A percentile compares a stretch with the other conserved stretches of the same genome.
Evolutionary conservation across 2,888 invertebrate species (phyloP).

Genomic region (Ichneumon xanthorius): DNA sequence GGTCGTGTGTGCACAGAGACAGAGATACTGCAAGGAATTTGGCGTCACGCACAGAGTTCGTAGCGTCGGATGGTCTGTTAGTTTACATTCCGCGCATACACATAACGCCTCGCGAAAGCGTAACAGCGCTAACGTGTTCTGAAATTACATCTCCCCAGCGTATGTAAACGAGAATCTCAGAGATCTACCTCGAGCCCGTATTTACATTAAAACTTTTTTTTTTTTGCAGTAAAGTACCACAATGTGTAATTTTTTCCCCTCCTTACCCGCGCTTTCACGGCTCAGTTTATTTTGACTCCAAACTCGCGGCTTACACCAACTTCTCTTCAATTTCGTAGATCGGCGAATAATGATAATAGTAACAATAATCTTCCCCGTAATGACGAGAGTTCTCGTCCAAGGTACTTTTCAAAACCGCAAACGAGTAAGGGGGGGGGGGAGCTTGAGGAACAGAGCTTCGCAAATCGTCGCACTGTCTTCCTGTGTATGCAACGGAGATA

Average conservation of each 20-base stretch:
- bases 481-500: conserved; percentile 12
- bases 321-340: not conserved
- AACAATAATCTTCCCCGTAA: not conserved
- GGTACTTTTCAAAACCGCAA: not conserved
- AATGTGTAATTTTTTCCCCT: not conserved
- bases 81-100: conserved; percentile 38
- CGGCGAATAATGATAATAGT: not conserved
- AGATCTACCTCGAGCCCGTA: not conserved
- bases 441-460: not conserved
- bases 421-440: not conserved
- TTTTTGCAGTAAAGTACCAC: not conserved
- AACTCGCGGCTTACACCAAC: not conserved
- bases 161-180: not conserved
- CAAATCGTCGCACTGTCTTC: conserved; percentile 8
- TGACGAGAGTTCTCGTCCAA: not conserved
- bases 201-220: not conserved
- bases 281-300: not conserved
- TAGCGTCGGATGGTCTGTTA: conserved; percentile 40
- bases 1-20: conserved; percentile 20
- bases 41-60: conserved; percentile 36
- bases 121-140: not conserved
- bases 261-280: not conserved
- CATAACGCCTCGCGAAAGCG: not conserved
- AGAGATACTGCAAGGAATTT: conserved; percentile 37
- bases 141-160: not conserved